Conservation (phyloP, 2,888 invertebrate genomes). For the Trissolcus brochymenae region DNA sequence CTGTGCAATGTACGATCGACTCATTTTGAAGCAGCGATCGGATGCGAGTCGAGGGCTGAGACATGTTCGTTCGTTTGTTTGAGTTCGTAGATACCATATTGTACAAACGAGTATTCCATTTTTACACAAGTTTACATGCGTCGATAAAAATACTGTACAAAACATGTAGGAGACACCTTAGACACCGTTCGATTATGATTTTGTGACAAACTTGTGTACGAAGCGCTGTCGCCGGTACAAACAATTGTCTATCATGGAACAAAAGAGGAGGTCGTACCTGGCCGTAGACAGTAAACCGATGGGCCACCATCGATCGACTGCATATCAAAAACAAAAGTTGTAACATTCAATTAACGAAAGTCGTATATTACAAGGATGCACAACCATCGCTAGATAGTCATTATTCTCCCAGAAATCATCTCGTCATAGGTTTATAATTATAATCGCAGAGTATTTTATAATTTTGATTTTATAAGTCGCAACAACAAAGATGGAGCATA, state of each 20-base stretch:
- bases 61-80: slow-evolving; percentile 17
- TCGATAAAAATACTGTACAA: slow-evolving; percentile 38
- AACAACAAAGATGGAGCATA: too few species aligned
- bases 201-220: not conserved
- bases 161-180: slow-evolving; percentile 3
- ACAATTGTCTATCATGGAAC: slow-evolving; percentile 4
- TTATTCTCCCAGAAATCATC: not conserved
- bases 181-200: not conserved
- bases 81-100: slow-evolving; percentile 19
- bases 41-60: slow-evolving; percentile 28
- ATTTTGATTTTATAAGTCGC: not conserved
- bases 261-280: slow-evolving; percentile 19
- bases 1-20: slow-evolving; percentile 39
- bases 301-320: slow-evolving; percentile 13
- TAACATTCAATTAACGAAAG: not conserved
- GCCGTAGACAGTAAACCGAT: slow-evolving; percentile 17
- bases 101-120: slow-evolving; percentile 31
- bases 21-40: slow-evolving; percentile 22
- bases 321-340: slow-evolving; percentile 15
- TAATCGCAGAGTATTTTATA: slow-evolving; percentile 1
- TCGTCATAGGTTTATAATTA: not conserved
- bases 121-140: slow-evolving; percentile 32
- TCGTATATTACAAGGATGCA: slow-evolving; percentile 1
- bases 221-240: not conserved
- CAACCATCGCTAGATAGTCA: not conserved